Percentiles rank a stretch among this genome's conserved stretches.
Evolutionary conservation across 2,113 vertebrate species (phyloP).

Genomic region (Caranx ignobilis): DNA sequence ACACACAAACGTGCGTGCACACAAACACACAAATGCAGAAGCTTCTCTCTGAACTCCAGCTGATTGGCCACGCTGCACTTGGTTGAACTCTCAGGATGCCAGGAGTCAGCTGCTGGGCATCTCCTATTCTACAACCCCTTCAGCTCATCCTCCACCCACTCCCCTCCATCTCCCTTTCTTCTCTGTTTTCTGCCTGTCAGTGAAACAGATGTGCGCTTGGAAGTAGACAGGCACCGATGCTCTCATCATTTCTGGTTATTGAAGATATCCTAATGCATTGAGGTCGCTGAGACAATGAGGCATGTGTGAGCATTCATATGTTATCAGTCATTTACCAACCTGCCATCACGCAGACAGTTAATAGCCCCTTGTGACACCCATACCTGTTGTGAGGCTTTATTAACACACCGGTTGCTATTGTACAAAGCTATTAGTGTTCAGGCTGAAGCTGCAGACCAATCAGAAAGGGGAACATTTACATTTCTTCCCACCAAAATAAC

Average conservation of each 20-base stretch:
- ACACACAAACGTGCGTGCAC: conserved; percentile 2
- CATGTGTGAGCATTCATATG: neutral
- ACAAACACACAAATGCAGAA: conserved; percentile 9
- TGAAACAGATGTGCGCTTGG: conserved; percentile 55
- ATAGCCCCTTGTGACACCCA: conserved; percentile 9
- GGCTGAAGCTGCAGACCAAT: neutral
- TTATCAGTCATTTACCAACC: conserved; percentile 13
- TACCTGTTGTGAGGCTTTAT: conserved; percentile 28
- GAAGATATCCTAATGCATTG: conserved; percentile 30
- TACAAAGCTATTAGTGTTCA: neutral
- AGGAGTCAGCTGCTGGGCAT: conserved; percentile 51
- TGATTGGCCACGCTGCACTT: conserved; percentile 61
- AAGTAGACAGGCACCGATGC: conserved; percentile 22
- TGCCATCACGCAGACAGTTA: neutral
- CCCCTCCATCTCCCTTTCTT: conserved; percentile 52
- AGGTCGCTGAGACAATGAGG: conserved; percentile 39
- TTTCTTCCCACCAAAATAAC: conserved; percentile 42
- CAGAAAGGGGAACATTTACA: conserved; percentile 10
- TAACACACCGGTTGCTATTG: conserved; percentile 13
- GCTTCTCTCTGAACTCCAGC: conserved; percentile 53
- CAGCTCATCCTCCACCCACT: conserved; percentile 41
- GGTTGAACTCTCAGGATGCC: conserved; percentile 64
- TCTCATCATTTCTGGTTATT: conserved; percentile 37
- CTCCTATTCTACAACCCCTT: conserved; percentile 32
- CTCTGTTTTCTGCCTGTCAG: conserved; percentile 50